Conservation (phyloP, 2,888 invertebrate genomes). For the Nomada fucata region DNA sequence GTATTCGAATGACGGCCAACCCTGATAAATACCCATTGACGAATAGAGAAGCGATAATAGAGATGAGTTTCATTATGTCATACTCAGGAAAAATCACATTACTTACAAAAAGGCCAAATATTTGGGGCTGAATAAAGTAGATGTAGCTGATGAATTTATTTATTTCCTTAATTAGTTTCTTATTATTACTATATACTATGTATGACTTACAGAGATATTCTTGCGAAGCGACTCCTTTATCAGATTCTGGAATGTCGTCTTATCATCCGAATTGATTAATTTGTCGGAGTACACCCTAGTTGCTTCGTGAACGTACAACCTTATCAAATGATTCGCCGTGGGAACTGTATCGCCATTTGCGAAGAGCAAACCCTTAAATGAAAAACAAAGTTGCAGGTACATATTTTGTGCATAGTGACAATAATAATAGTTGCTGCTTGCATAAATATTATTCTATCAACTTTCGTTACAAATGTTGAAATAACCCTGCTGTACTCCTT, state of each 20-base stretch:
- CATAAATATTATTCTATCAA: too few relatives aligned
- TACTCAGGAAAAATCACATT: too few relatives aligned
- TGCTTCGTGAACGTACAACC: constrained; percentile 96
- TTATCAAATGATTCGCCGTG: constrained; percentile 89
- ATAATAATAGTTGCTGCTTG: neutral
- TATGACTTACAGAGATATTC: constrained; percentile 87
- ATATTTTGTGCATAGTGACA: neutral
- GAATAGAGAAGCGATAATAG: too few relatives aligned
- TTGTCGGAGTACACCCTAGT: constrained; percentile 96
- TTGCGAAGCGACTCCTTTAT: constrained; percentile 92
- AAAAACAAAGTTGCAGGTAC: neutral
- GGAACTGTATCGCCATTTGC: constrained; percentile 91
- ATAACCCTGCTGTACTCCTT: too few relatives aligned
- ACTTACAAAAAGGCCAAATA: too few relatives aligned
- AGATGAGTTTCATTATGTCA: too few relatives aligned
- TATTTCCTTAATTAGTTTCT: neutral
- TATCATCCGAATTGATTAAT: constrained; percentile 88
- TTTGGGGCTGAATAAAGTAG: too few relatives aligned
- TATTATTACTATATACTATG: neutral
- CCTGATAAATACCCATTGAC: too few relatives aligned
- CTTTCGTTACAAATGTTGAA: too few relatives aligned
- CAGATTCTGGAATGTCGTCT: constrained; percentile 90
- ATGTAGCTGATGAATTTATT: too few relatives aligned
- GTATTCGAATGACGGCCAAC: too few relatives aligned
- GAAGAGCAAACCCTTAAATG: constrained; percentile 91